These are phyloP conservation scores for Megalonaias nervosa DNA, from an alignment of 1,140 invertebrate genomes.

Conservation along the genomic window DNA sequence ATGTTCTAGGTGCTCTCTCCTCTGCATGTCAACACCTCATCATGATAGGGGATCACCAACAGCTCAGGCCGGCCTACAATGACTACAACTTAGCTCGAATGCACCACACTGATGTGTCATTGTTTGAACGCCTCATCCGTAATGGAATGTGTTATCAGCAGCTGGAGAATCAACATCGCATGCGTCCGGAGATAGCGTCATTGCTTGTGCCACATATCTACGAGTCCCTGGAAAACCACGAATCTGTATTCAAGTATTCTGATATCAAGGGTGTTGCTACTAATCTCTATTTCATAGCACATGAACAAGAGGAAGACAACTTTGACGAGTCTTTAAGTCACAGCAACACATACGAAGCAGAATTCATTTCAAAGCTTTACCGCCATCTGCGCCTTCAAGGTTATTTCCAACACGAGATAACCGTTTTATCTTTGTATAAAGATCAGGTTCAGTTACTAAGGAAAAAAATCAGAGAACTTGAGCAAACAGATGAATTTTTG, in stretches of 20 bases:
- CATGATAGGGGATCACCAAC: slow-evolving; percentile 82
- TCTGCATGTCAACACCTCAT: slow-evolving; percentile 83
- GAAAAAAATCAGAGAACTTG: slow-evolving; percentile 22
- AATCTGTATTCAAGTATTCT: slow-evolving; percentile 11
- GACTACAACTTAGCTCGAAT: slow-evolving; percentile 57
- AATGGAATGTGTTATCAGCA: slow-evolving; percentile 60
- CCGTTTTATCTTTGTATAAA: slow-evolving; percentile 66
- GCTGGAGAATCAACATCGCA: slow-evolving; percentile 53
- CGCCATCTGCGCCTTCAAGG: slow-evolving; percentile 64
- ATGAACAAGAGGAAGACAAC: slow-evolving; percentile 4
- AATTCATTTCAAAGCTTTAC: slow-evolving; percentile 51
- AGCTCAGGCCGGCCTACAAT: slow-evolving; percentile 70
- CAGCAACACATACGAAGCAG: slow-evolving; percentile 59
- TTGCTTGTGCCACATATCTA: slow-evolving; percentile 48
- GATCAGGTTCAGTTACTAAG: slow-evolving; percentile 77
- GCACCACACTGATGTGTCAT: slow-evolving; percentile 67
- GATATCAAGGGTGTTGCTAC: slow-evolving; percentile 11
- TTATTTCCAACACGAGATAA: slow-evolving; percentile 62
- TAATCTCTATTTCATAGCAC: slow-evolving; percentile 29
- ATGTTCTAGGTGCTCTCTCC: slow-evolving; percentile 73
- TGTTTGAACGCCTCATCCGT: slow-evolving; percentile 69
- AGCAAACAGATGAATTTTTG: background rate
- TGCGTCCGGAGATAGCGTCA: slow-evolving; percentile 63
- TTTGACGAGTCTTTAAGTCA: slow-evolving; percentile 62
- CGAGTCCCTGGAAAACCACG: slow-evolving; percentile 15